Percentiles rank a stretch among this genome's conserved stretches.
Conservation (phyloP, 2,888 invertebrate genomes). For the Erpobdella octoculata region DNA sequence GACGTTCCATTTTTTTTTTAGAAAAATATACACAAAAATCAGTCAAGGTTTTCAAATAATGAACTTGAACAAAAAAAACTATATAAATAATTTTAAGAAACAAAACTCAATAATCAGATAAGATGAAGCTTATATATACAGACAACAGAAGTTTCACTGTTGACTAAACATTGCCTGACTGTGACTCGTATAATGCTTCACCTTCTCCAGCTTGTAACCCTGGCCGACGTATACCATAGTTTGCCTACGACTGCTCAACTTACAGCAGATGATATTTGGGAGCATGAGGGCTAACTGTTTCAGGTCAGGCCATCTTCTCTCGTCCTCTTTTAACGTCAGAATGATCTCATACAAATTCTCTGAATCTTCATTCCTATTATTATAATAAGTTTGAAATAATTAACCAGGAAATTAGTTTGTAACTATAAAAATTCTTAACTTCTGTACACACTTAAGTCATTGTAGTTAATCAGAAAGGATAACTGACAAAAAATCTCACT, state of each 20-base stretch:
- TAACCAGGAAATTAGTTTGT: not conserved
- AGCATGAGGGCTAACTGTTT: slow-evolving; percentile 24
- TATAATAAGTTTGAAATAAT: too few relatives aligned
- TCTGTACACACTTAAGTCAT: too few relatives aligned
- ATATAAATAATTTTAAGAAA: too few relatives aligned
- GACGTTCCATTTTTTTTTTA: too few relatives aligned
- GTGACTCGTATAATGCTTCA: slow-evolving; percentile 25
- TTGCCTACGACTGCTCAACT: slow-evolving; percentile 1
- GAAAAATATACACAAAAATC: too few relatives aligned
- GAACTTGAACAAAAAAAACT: too few relatives aligned
- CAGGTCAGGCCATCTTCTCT: slow-evolving; percentile 28
- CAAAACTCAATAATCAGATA: too few relatives aligned
- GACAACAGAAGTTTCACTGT: not conserved
- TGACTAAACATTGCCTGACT: not conserved
- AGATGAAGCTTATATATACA: too few relatives aligned
- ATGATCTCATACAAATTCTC: slow-evolving; percentile 27
- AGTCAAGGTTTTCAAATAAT: too few relatives aligned
- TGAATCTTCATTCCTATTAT: not conserved
- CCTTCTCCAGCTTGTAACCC: slow-evolving; percentile 32
- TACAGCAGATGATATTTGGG: slow-evolving; percentile 27
- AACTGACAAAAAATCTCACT: not conserved
- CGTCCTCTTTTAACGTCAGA: slow-evolving; percentile 29
- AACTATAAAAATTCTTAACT: not conserved
- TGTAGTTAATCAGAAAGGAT: too few relatives aligned
- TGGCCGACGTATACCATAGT: slow-evolving; percentile 26